These are phyloP conservation scores for Dendroctonus valens DNA, from an alignment of 1,140 invertebrate species.

Conservation along the genomic window DNA sequence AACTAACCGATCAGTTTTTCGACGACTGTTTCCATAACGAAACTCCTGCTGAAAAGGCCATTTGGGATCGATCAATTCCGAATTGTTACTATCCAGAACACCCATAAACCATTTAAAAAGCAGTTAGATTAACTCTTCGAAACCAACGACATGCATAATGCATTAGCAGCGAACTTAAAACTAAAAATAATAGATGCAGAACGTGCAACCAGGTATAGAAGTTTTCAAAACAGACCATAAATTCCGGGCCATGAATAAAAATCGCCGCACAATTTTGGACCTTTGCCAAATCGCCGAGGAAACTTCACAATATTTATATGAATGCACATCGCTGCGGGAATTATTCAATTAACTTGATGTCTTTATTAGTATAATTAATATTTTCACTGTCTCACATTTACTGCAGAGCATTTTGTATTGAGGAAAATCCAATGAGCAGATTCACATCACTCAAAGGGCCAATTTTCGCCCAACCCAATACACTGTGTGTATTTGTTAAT, in stretches of 20 bases:
- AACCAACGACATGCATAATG: constrained; percentile 21
- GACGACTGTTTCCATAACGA: no score
- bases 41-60: no score
- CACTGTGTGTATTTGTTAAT: no score
- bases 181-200: constrained; percentile 30
- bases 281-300: constrained; percentile 18
- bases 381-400: background rate
- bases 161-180: constrained; percentile 22
- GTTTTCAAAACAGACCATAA: constrained; percentile 19
- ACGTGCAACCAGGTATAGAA: constrained; percentile 22
- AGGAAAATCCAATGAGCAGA: no score
- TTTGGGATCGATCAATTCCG: no score
- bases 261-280: constrained; percentile 18
- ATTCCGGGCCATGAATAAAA: constrained; percentile 21
- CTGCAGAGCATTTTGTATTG: no score
- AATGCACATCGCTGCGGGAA: constrained; percentile 9
- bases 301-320: constrained; percentile 10
- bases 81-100: constrained; percentile 1
- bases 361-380: constrained; percentile 18
- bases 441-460: no score
- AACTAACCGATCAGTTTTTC: no score
- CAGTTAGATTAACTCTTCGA: background rate
- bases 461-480: no score
- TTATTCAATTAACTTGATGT: constrained; percentile 15
- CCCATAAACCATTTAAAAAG: constrained; percentile 11